Base-by-base conservation (phyloP, 1,140 invertebrate species). In the Dolichoris vasculosae region DNA sequence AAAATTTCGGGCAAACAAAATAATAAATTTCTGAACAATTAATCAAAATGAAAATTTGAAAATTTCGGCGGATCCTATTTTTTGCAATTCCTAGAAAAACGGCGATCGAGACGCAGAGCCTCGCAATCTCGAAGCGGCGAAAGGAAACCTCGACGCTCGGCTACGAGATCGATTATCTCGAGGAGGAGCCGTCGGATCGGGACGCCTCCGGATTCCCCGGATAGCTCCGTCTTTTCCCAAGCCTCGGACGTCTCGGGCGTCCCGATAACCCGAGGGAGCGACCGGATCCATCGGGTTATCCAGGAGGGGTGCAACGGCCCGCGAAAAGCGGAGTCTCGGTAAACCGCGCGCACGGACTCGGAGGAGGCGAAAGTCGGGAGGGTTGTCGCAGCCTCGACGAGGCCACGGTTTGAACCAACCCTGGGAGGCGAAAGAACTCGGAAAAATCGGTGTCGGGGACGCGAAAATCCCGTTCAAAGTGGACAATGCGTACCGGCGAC, bases 101-200 rank as follows among this genome's bases (percentile, higher is more conserved):
- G 35, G 77, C 73, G 80, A 73, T 38, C n/a, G 78, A 80, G 64
- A 59, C 59, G n/a, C 51, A 63, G 63, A 23, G 63, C 63, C 40
- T 38, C 2, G 86, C 88, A 15, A 87, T 85, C 0, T 38, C 78
- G 30, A 51, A 8, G 55, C 90, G 35, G 86, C 48, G 89, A 90
- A 40, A 93, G 92, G 90, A 73, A 93, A 92, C 87, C 90, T 92
- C 4, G 88, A 91, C 77, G 87, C 90, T 73, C 89, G 91, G 46
- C 89, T n/a, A 75, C 32, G 30, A 0, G 11, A 8, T 30, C 30
- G 20, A 20, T 40, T 80, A 75, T 48, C 67, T 76, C 78, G 26
- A 2, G 2, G 23, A 43, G 0, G 0, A 59, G 26, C 8, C 4
- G 26, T 9, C 30, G 3, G 46, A 81, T 79, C 7, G 13, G 6